A percentile compares a stretch with the other conserved stretches of the same genome.
Evolutionary conservation across 1,140 invertebrate genomes (phyloP).

Genomic region (Antheraea pernyi): DNA sequence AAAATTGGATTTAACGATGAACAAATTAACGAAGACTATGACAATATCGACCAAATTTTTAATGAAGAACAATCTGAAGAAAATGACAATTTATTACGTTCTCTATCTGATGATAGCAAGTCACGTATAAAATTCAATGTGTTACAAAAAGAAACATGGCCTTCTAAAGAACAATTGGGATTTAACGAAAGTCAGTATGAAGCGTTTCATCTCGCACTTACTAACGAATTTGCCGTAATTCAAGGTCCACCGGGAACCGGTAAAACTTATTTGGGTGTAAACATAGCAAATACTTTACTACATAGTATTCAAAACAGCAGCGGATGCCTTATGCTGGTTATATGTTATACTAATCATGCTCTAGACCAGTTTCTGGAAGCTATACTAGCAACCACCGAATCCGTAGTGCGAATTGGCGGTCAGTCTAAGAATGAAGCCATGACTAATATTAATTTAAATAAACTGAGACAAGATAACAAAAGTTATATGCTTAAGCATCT

Average conservation of each 20-base stretch:
- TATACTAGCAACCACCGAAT: neutral
- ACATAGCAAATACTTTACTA: constrained; percentile 3
- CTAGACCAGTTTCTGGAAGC: constrained; percentile 1
- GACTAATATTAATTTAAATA: neutral
- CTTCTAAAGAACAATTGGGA: neutral
- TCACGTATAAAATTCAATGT: neutral
- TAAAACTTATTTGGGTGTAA: neutral
- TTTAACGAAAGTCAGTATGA: neutral
- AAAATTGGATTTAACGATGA: constrained; percentile 73
- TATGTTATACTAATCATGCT: neutral
- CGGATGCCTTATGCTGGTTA: neutral
- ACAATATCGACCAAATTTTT: too few species aligned
- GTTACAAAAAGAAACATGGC: neutral
- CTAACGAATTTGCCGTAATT: neutral
- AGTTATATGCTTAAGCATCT: neutral
- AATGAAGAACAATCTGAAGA: too few species aligned
- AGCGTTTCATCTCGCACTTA: neutral
- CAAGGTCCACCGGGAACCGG: neutral
- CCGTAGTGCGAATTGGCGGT: neutral
- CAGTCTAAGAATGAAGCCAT: constrained; percentile 1
- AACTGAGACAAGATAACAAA: neutral
- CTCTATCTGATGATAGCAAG: too few species aligned
- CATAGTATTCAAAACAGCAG: neutral
- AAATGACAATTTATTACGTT: too few species aligned
- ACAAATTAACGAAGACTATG: constrained; percentile 64